phyloP scores from a whole-genome alignment of 2,797 vertebrate genomes.

The Gymnodraco acuticeps region DNA sequence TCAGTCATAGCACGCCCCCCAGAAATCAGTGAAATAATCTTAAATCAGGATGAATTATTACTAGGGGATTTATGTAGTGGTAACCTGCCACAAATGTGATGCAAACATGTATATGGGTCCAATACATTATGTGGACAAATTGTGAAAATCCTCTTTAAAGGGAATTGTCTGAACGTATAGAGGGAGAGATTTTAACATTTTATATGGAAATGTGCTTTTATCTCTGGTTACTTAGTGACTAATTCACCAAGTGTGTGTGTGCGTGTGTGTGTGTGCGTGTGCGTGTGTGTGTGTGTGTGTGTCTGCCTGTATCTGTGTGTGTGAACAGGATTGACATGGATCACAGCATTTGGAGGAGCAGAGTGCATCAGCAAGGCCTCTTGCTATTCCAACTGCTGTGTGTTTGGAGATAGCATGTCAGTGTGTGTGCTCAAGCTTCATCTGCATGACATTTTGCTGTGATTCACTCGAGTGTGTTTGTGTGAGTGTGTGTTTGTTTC shows the following conservation, averaged over 20 bases:
- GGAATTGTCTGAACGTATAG: conserved; percentile 31
- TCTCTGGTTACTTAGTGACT: conserved; percentile 69
- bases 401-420: conserved; percentile 31
- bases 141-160: conserved; percentile 48
- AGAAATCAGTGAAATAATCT: conserved; percentile 18
- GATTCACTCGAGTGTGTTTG: conserved; percentile 30
- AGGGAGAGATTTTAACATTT: conserved; percentile 17
- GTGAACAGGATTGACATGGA: conserved; percentile 58
- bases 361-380: conserved; percentile 57
- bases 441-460: conserved; percentile 32
- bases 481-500: background rate
- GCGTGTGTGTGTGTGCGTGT: conserved; percentile 26
- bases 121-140: conserved; percentile 34
- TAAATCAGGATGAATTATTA: conserved; percentile 8
- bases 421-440: conserved; percentile 36
- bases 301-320: conserved; percentile 10
- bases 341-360: conserved; percentile 46
- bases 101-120: conserved; percentile 26
- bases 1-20: background rate
- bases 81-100: conserved; percentile 20
- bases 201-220: conserved; percentile 48
- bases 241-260: conserved; percentile 40
- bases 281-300: conserved; percentile 30
- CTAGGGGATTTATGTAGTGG: conserved; percentile 22
- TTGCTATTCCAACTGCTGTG: conserved; percentile 31